Evolutionary conservation across 2,113 vertebrate genomes (phyloP).

Genomic region (Cairina moschata): DNA sequence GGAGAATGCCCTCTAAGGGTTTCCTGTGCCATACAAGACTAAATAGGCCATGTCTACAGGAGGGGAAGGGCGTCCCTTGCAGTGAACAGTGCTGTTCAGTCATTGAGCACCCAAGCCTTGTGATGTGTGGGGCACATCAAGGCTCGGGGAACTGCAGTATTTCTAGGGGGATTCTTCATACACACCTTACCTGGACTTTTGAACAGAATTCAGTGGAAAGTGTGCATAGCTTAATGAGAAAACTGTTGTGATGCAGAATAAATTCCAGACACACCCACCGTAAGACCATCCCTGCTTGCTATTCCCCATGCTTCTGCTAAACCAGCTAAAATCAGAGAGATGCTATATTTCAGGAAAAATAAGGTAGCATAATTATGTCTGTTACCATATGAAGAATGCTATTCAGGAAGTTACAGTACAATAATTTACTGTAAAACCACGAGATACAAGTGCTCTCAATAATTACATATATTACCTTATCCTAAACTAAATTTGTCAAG

Average conservation of each 20-base stretch:
- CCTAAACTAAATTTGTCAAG: not conserved
- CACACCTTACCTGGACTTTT: not conserved
- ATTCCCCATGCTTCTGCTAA: not conserved
- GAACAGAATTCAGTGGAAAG: not conserved
- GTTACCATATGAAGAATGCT: not conserved
- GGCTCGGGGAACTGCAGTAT: not conserved
- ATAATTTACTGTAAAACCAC: not conserved
- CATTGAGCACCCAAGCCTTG: not conserved
- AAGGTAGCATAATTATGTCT: not conserved
- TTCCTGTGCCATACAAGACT: not conserved
- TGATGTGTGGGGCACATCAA: accelerated
- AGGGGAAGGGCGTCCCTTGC: not conserved
- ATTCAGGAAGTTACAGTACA: not conserved
- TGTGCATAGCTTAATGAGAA: not conserved
- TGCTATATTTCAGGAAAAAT: conserved; percentile 23
- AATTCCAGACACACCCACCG: not conserved
- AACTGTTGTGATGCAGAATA: not conserved
- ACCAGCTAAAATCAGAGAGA: not conserved
- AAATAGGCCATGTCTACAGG: not conserved
- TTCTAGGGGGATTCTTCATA: not conserved
- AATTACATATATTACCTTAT: not conserved
- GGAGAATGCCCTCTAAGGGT: not conserved
- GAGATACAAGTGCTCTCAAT: not conserved
- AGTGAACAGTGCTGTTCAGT: not conserved
- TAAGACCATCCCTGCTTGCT: not conserved